Evolutionary conservation across 2,113 vertebrate genomes (phyloP).

Genomic region (Solea senegalensis): DNA sequence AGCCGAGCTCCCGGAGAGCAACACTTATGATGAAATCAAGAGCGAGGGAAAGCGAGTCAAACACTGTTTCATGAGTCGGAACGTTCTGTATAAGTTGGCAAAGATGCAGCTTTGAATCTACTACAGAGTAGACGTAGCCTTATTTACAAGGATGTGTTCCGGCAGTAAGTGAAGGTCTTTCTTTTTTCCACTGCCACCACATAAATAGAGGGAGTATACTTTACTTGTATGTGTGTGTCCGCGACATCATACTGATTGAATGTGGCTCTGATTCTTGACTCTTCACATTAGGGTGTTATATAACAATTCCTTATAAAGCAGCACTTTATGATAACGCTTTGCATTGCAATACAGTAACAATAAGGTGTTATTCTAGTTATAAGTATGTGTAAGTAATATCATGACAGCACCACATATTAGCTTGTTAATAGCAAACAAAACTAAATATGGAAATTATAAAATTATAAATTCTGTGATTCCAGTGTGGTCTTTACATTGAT

Average conservation of each 20-base stretch:
- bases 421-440: too few relatives aligned
- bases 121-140: neutral
- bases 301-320: too few relatives aligned
- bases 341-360: too few relatives aligned
- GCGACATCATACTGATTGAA: too few relatives aligned
- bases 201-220: constrained; percentile 1
- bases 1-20: constrained; percentile 48
- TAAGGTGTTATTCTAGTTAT: too few relatives aligned
- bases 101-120: neutral
- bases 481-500: too few relatives aligned
- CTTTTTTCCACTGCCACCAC: neutral
- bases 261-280: too few relatives aligned
- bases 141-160: neutral
- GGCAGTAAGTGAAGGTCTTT: neutral
- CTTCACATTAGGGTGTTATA: too few relatives aligned
- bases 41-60: constrained; percentile 1
- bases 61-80: constrained; percentile 27
- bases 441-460: neutral
- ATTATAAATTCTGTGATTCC: neutral
- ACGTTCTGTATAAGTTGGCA: constrained; percentile 19
- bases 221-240: neutral
- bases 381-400: too few relatives aligned
- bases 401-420: too few relatives aligned
- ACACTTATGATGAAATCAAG: constrained; percentile 14
- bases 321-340: too few relatives aligned